Percentiles rank a stretch among this genome's conserved stretches.
phyloP scores from a whole-genome alignment of 2,113 vertebrate species.

The Seriola rivoliana region DNA sequence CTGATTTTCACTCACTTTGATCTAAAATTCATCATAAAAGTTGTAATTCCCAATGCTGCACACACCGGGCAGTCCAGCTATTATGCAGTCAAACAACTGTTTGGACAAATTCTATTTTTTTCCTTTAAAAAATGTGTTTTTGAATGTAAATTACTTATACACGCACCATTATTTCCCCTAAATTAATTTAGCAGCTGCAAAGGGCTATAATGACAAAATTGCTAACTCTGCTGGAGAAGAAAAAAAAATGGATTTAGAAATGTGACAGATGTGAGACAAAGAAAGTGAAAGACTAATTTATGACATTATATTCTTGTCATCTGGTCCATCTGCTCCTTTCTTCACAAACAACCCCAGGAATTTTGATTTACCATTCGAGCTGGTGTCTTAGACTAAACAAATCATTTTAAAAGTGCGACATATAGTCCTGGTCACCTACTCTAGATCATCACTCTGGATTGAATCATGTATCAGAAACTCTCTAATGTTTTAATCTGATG shows the following conservation, averaged over 20 bases:
- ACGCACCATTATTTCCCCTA: constrained; percentile 33
- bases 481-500: no score
- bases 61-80: neutral
- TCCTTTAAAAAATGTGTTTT: constrained; percentile 23
- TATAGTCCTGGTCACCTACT: neutral
- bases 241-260: constrained; percentile 31
- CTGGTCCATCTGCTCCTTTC: constrained; percentile 51
- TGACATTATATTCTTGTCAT: constrained; percentile 49
- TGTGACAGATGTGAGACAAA: constrained; percentile 62
- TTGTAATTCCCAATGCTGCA: neutral
- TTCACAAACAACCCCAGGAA: constrained; percentile 23
- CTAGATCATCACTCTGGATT: neutral
- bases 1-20: constrained; percentile 19
- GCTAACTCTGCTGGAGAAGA: constrained; percentile 26
- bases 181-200: constrained; percentile 55
- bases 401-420: neutral
- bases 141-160: constrained; percentile 37
- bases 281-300: constrained; percentile 46
- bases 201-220: neutral
- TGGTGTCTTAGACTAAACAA: constrained; percentile 20
- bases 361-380: constrained; percentile 36
- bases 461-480: neutral
- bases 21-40: constrained; percentile 16
- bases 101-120: constrained; percentile 26
- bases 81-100: constrained; percentile 40